Percentiles rank a stretch among this genome's conserved stretches.
phyloP scores from a whole-genome alignment of 2,797 vertebrate genomes.

The Sarcophilus harrisii region DNA sequence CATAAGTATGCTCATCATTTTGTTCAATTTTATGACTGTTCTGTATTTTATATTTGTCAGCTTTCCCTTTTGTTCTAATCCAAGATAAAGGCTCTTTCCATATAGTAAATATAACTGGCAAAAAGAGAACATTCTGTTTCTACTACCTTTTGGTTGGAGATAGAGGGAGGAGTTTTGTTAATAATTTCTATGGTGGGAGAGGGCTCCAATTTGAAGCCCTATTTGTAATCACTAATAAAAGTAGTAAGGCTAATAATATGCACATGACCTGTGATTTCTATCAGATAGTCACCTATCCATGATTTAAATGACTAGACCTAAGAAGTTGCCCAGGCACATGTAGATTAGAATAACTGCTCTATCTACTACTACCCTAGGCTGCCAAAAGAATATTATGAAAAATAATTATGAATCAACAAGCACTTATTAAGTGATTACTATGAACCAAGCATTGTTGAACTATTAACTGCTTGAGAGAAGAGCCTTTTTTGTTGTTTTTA shows the following conservation, averaged over 20 bases:
- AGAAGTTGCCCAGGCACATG: neutral
- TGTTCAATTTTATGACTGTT: neutral
- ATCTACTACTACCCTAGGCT: neutral
- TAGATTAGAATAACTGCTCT: neutral
- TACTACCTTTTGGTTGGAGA: neutral
- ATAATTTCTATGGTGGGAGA: neutral
- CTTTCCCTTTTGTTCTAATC: neutral
- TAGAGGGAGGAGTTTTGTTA: neutral
- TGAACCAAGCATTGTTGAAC: neutral
- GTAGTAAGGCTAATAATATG: neutral
- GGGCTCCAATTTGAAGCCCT: neutral
- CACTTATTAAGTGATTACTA: neutral
- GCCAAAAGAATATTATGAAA: too few relatives aligned
- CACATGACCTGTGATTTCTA: neutral
- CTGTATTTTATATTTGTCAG: neutral
- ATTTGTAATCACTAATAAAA: neutral
- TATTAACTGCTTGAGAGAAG: neutral
- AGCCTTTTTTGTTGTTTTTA: neutral
- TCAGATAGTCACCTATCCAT: neutral
- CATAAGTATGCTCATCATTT: neutral
- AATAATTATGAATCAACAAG: neutral
- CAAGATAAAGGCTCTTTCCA: neutral
- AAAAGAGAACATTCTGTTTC: neutral
- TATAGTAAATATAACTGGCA: neutral
- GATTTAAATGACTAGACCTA: neutral